Base-by-base conservation (phyloP, 1,140 invertebrate species). In the Rhopalosiphum padi region DNA sequence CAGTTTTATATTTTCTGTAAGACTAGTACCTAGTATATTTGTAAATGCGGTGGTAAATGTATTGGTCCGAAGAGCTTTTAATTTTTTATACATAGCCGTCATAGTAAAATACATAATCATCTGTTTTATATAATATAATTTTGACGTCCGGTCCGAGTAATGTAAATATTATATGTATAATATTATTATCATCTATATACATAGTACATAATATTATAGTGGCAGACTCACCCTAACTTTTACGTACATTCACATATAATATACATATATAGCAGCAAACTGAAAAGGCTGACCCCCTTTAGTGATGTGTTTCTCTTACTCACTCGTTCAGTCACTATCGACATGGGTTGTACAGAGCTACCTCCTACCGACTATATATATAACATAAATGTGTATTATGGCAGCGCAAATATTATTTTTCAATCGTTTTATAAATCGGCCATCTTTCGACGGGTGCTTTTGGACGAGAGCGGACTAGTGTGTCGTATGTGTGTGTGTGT, bases 371-470 rank as follows among this genome's bases (percentile, higher is more conserved):
- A n/a, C n/a, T 77, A 86, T 86, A 51, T 51, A 51, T 51, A 89
- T 53, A 53, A 35, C 51, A 88, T 46, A 22, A 48, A 85, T 85
- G 23, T 85, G 37, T 85, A 89, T 89, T 90, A 90, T 90, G 53
- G 89, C 55, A 37, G 89, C 15, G 53, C 89, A 90, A 90, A 90
- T 90, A 90, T 90, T 90, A 68, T 90, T 90, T 90, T 90, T 90
- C 89, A 90, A 90, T 90, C 89, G 89, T 90, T 90, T 90, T 90
- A 90, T 90, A 68, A 90, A 90, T 68, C 89, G 89, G 55, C 89
- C 89, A 90, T 90, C 55, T 90, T 90, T 43, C 9, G 43, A 41
- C 37, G 35, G 23, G 51, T 30, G 53, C 53, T 21, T 48, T 43
- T 87, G 43, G 22, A 15, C 18, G 43, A n/a, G 43, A n/a, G 35